Base-by-base conservation (phyloP, 2,888 invertebrate genomes). In the Agrilus mali region DNA sequence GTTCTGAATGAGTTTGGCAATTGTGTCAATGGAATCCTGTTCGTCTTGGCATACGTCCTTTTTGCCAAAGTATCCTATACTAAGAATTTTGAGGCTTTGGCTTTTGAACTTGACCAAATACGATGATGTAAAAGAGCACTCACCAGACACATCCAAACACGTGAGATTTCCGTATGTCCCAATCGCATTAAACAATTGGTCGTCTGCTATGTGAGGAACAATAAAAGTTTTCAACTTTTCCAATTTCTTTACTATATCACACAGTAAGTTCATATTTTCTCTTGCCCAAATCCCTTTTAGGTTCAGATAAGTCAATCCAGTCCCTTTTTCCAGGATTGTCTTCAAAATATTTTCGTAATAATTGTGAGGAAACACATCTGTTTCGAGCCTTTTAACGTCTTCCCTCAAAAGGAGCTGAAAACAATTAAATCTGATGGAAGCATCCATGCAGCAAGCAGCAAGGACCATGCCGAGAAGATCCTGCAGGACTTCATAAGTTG, bases 201-300 rank as follows among this genome's bases (percentile, higher is more conserved):
- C 82, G 52, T 80, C 78, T 8, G 81, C 80, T 55, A 80, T 78
- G 53, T 80, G 80, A 1, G 82, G 82, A 51, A 82, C 80, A 56
- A 75, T 74, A 1, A 82, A 63, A 20, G 72, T 74, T 4, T 73
- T 75, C 40, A 82, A 60, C 54, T 75, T 68, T n/a, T 66, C 69
- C 38, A 79, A 68, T 52, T 75, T 75, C 51, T 71, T 69, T 7
- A 82, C 69, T 22, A 80, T 62, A 22, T 75, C 68, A 47, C 74
- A 76, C 67, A 82, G 70, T 10, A 78, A 69, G 44, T 72, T 65
- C 55, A 81, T 71, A 53, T 79, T 75, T 49, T 82, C 81, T 60
- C 79, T 77, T 35, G 79, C 77, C 82, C 82, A 82, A 31, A 82
- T 77, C 12, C 82, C 82, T 67, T 81, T 82, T 44, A 82, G 64